Evolutionary conservation across 2,888 invertebrate genomes (phyloP).

Genomic region (Trilocha varians): DNA sequence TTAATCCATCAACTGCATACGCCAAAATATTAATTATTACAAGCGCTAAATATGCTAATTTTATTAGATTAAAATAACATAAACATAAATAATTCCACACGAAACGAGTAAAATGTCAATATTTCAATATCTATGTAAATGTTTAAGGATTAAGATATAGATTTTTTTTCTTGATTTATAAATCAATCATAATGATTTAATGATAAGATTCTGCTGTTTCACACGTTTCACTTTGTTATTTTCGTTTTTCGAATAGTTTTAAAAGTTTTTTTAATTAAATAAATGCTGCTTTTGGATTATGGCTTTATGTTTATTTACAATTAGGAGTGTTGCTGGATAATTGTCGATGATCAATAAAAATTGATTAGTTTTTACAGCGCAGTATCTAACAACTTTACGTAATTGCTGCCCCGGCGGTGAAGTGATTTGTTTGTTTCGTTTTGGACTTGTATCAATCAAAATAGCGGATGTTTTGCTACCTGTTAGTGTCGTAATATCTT

Average conservation of each 20-base stretch:
- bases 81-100: slow-evolving; percentile 15
- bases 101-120: slow-evolving; percentile 21
- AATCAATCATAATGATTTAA: slow-evolving; percentile 7
- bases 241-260: background rate
- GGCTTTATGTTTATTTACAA: slow-evolving; percentile 30
- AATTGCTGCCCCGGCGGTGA: slow-evolving; percentile 14
- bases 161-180: slow-evolving; percentile 20
- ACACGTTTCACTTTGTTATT: background rate
- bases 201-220: slow-evolving; percentile 6
- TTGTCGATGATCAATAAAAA: slow-evolving; percentile 22
- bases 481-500: too few relatives aligned
- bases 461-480: too few relatives aligned
- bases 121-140: slow-evolving; percentile 18
- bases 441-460: background rate
- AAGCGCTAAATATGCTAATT: slow-evolving; percentile 4
- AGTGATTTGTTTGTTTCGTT: slow-evolving; percentile 16
- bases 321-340: slow-evolving; percentile 18
- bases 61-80: slow-evolving; percentile 8
- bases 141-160: slow-evolving; percentile 21
- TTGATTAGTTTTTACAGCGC: slow-evolving; percentile 24
- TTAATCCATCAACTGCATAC: slow-evolving; percentile 2
- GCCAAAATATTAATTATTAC: slow-evolving; percentile 9
- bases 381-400: slow-evolving; percentile 22
- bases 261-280: too few relatives aligned
- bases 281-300: slow-evolving; percentile 11